phyloP scores from a whole-genome alignment of 92 coral and sea anemone species.

The Nematostella vectensis region DNA sequence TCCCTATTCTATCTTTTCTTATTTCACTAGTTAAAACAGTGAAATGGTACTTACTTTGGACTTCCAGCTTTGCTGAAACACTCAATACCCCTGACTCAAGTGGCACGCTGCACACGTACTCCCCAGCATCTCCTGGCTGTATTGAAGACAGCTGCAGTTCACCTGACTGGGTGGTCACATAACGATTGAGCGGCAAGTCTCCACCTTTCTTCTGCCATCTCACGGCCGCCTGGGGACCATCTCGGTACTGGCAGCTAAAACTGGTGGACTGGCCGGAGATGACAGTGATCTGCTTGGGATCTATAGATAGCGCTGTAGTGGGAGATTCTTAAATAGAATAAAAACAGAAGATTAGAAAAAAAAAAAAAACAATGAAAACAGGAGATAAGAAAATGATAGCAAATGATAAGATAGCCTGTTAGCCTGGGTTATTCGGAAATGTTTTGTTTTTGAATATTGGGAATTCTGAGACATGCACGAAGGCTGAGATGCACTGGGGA shows the following conservation, averaged over 20 bases:
- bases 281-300: conserved; percentile 34
- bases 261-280: conserved; percentile 28
- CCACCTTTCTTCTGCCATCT: conserved; percentile 67
- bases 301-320: conserved; percentile 34
- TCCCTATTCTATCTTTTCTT: no score
- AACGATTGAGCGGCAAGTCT: conserved; percentile 37
- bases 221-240: conserved; percentile 49
- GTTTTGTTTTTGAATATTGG: no score
- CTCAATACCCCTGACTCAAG: conserved; percentile 32
- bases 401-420: no score
- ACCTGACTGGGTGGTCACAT: conserved; percentile 32
- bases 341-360: no score
- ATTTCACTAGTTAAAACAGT: no score
- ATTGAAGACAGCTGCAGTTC: conserved; percentile 24
- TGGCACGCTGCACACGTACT: conserved; percentile 52
- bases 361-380: no score
- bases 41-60: conserved; percentile 84
- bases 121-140: conserved; percentile 52
- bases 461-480: no score
- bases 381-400: no score
- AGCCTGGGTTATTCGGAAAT: no score
- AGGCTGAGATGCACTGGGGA: no score
- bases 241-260: conserved; percentile 49
- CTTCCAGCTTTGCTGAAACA: conserved; percentile 40
- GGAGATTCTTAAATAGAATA: conserved; percentile 31